Evolutionary conservation across 2,113 vertebrate genomes (phyloP).

Genomic region (Archilochus colubris): DNA sequence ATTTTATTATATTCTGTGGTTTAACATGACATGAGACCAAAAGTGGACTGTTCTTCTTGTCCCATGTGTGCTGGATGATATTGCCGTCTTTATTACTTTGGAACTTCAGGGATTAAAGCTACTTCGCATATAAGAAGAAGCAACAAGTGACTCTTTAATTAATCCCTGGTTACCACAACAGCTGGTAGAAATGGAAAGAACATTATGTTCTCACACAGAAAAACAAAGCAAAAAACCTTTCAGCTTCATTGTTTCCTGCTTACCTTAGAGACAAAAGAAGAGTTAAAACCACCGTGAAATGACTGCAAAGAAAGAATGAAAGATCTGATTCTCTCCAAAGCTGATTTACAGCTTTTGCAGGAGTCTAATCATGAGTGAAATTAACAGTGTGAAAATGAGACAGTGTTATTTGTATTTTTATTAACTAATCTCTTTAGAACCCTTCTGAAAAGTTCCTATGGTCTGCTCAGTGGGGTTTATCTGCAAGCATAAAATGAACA

Average conservation of each 20-base stretch:
- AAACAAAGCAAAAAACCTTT: conserved; percentile 1
- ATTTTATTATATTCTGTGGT: conserved; percentile 51
- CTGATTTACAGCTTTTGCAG: conserved; percentile 51
- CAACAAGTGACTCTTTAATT: conserved; percentile 56
- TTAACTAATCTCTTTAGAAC: conserved; percentile 16
- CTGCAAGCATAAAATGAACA: neutral
- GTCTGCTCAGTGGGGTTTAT: conserved; percentile 12
- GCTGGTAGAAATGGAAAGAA: conserved; percentile 24
- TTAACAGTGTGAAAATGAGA: conserved; percentile 14
- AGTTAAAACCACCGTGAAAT: conserved; percentile 16
- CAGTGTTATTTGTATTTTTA: conserved; percentile 8
- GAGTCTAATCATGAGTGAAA: conserved; percentile 54
- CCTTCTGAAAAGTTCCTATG: neutral
- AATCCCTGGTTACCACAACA: conserved; percentile 50
- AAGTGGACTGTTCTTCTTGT: conserved; percentile 15
- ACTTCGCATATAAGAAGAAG: conserved; percentile 35
- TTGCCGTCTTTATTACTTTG: conserved; percentile 35
- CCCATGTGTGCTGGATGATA: neutral
- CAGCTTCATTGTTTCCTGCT: neutral
- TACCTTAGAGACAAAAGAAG: conserved; percentile 3
- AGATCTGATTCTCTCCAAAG: neutral
- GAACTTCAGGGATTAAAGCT: conserved; percentile 51
- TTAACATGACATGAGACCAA: conserved; percentile 32
- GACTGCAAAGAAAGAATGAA: neutral
- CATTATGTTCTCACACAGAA: conserved; percentile 25